Conservation (phyloP, 2,113 vertebrate species). For the Chaetodon trifascialis region DNA sequence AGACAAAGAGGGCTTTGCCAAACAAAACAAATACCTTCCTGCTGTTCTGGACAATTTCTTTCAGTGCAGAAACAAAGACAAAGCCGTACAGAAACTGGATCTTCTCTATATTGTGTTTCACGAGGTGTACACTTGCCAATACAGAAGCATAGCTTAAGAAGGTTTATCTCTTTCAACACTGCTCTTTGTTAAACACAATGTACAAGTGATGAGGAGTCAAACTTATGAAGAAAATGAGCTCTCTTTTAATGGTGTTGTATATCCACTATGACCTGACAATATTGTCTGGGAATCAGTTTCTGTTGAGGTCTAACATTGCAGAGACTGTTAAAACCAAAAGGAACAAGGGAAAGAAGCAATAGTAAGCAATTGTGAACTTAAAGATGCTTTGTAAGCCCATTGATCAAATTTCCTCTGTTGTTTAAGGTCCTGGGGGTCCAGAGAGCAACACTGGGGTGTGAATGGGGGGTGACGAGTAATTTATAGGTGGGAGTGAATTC, state of each 20-base stretch:
- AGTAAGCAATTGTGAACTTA: not conserved
- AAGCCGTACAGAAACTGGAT: constrained; percentile 44
- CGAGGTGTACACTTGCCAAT: not conserved
- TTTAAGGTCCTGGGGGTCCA: not conserved
- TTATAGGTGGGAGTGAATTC: not conserved
- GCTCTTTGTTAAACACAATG: constrained; percentile 22
- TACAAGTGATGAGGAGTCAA: not conserved
- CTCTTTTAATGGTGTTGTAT: not conserved
- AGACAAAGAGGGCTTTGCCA: constrained; percentile 25
- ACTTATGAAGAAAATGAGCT: not conserved
- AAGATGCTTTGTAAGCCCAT: not conserved
- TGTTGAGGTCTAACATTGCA: not conserved
- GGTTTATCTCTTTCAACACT: constrained; percentile 11
- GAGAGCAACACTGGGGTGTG: not conserved
- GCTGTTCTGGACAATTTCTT: constrained; percentile 43
- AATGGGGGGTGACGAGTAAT: not conserved
- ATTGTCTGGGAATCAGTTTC: not conserved
- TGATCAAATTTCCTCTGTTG: not conserved
- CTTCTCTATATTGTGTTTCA: constrained; percentile 52
- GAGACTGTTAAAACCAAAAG: not conserved
- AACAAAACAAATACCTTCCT: constrained; percentile 45
- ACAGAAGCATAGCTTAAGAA: constrained; percentile 12
- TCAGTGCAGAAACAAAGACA: constrained; percentile 34
- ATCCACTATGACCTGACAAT: not conserved
- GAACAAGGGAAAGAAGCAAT: no score